Base-by-base conservation (phyloP, 2,797 vertebrate species). In the Schizopygopsis pylzovi region DNA sequence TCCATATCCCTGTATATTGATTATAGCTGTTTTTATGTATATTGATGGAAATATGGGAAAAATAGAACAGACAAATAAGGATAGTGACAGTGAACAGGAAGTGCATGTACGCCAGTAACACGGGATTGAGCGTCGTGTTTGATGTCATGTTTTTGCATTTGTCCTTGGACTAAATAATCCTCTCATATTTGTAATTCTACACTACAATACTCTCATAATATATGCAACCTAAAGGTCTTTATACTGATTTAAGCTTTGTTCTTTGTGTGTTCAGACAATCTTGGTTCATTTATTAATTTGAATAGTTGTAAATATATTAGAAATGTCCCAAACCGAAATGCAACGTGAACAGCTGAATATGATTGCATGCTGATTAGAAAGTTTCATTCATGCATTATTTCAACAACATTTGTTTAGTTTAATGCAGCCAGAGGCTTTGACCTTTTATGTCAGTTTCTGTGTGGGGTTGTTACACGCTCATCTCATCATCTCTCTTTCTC, bases 161-260 rank as follows among this genome's bases (percentile, higher is more conserved):
- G 54, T 73, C 70, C 81, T 73, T 73, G 70, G 16, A 47, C 16
- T 43, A 75, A 61, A 61, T 83, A 73, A 45, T 73, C 39, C 63
- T 68, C 54, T 63, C 41, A 9, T 73, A 63, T 72, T 68, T 71
- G 37, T 71, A 56, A 82, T 43, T 59, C 80, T 72, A n/a, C 49
- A 56, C 22, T 43, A 72, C 33, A 33, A 33, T 33, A 33, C 33
- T 33, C 67, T 56, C 13, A n/a, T 54, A 39, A 49, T 47, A 70
- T 41, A 71, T 59, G 47, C 67, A 82, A 56, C 67, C 49, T 82
- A 12, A 82, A 82, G 5, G 47, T 33, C 49, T 68, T 68, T 25
- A 71, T 56, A 4, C 65, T 54, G 22, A 49, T 82, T 56, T 82
- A 71, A 71, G 49, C 49, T 28, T 15, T 70, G 49, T 49, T 37